phyloP scores from a whole-genome alignment of 2,797 vertebrate genomes.

The Xerus rutilus region DNA sequence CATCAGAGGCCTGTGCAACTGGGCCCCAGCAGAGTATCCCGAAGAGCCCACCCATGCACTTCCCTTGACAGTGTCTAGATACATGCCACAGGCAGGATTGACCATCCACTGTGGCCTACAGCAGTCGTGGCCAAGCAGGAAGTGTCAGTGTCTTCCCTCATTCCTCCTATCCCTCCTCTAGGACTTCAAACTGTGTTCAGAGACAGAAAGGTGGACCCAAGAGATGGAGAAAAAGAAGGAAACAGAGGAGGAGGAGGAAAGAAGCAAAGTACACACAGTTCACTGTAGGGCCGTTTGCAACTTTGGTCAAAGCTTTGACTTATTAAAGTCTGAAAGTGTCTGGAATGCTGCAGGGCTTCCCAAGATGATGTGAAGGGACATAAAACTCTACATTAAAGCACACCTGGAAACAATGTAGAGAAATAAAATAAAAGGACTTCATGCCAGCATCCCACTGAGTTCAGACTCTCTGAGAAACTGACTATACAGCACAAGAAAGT shows the following conservation, averaged over 20 bases:
- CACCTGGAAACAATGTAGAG: neutral
- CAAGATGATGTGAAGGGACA: neutral
- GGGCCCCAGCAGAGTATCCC: neutral
- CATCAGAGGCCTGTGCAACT: neutral
- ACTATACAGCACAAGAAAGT: neutral
- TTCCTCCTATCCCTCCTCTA: neutral
- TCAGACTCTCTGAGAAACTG: neutral
- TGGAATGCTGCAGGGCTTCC: neutral
- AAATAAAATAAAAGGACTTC: neutral
- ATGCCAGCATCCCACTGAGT: neutral
- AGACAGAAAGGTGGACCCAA: neutral
- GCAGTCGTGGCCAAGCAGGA: neutral
- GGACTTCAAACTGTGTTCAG: neutral
- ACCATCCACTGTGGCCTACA: no score
- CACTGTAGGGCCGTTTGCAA: no score
- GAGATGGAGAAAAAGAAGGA: neutral
- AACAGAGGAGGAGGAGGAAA: neutral
- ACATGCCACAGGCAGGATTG: neutral
- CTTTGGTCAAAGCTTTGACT: neutral
- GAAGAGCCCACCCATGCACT: neutral
- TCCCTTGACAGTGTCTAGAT: neutral
- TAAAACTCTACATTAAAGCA: constrained; percentile 1
- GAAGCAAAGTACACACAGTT: neutral
- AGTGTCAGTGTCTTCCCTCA: neutral
- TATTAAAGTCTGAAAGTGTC: neutral